A percentile compares a stretch with the other conserved stretches of the same genome.
phyloP scores from a whole-genome alignment of 2,797 vertebrate genomes.

The Novumbra hubbsi region DNA sequence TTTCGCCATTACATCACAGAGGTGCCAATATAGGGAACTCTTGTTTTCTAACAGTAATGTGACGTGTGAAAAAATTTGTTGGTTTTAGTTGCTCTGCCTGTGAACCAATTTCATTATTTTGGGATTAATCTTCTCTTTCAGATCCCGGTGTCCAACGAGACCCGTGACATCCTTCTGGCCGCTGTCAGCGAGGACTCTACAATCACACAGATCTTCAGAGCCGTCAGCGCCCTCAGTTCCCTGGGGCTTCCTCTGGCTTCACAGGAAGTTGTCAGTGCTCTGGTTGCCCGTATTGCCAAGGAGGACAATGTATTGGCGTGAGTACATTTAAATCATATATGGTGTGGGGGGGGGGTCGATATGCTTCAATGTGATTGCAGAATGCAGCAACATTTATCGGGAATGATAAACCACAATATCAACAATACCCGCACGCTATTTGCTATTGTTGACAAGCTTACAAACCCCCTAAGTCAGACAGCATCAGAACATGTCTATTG shows the following conservation, averaged over 20 bases:
- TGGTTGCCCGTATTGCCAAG: conserved; percentile 89
- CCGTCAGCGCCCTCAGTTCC: conserved; percentile 85
- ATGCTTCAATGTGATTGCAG: too few relatives aligned
- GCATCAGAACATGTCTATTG: too few relatives aligned
- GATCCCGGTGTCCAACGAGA: conserved; percentile 93
- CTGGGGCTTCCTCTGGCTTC: conserved; percentile 91
- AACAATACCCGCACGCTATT: too few relatives aligned
- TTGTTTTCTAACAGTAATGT: neutral
- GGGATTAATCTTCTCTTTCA: conserved; percentile 41
- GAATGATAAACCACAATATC: too few relatives aligned
- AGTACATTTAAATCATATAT: conserved; percentile 55
- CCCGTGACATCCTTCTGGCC: conserved; percentile 89
- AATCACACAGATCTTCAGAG: conserved; percentile 87
- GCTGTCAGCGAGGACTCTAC: conserved; percentile 94
- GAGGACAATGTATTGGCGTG: conserved; percentile 93
- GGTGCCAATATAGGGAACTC: neutral
- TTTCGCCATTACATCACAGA: too few relatives aligned
- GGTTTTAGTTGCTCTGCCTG: neutral
- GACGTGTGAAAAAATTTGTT: neutral
- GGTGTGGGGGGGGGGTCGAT: too few relatives aligned
- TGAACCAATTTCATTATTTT: neutral
- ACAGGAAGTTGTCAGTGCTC: conserved; percentile 87
- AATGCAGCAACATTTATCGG: too few relatives aligned
- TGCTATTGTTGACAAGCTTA: too few relatives aligned
- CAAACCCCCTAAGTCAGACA: too few relatives aligned